Evolutionary conservation across 2,113 vertebrate species (phyloP).

Genomic region (Scytalopus superciliaris): DNA sequence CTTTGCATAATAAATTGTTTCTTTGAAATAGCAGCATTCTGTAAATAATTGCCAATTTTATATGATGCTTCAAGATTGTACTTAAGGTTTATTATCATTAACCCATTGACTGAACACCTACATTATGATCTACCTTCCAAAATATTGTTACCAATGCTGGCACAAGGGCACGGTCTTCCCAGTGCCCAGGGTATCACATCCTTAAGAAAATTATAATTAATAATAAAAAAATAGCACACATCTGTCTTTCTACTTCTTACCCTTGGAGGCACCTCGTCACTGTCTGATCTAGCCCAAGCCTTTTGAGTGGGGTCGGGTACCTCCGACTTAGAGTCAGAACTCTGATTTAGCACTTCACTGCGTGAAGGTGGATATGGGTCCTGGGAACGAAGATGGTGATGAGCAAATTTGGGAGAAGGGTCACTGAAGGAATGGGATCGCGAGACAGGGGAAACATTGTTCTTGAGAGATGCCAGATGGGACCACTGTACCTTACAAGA

Average conservation of each 20-base stretch:
- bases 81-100: not conserved
- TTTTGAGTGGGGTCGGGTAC: constrained; percentile 81
- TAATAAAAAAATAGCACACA: constrained; percentile 54
- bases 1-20: constrained; percentile 45
- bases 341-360: constrained; percentile 87
- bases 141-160: not conserved
- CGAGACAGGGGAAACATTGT: constrained; percentile 86
- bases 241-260: constrained; percentile 88
- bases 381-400: constrained; percentile 91
- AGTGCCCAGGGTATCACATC: constrained; percentile 40
- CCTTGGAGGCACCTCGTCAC: constrained; percentile 91
- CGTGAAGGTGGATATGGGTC: constrained; percentile 87
- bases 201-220: constrained; percentile 43
- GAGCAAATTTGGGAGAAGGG: constrained; percentile 91
- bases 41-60: constrained; percentile 26
- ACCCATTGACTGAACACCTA: not conserved
- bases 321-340: constrained; percentile 84
- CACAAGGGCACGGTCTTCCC: not conserved
- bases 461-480: constrained; percentile 94
- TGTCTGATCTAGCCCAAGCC: constrained; percentile 87
- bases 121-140: constrained; percentile 5
- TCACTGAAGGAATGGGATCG: constrained; percentile 92
- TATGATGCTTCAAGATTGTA: not conserved
- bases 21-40: constrained; percentile 27
- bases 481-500: constrained; percentile 94